Percentiles rank a stretch among this genome's conserved stretches.
These are phyloP conservation scores for Dasysyrphus tricinctus DNA, from an alignment of 2,888 invertebrate genomes.

Conservation along the genomic window DNA sequence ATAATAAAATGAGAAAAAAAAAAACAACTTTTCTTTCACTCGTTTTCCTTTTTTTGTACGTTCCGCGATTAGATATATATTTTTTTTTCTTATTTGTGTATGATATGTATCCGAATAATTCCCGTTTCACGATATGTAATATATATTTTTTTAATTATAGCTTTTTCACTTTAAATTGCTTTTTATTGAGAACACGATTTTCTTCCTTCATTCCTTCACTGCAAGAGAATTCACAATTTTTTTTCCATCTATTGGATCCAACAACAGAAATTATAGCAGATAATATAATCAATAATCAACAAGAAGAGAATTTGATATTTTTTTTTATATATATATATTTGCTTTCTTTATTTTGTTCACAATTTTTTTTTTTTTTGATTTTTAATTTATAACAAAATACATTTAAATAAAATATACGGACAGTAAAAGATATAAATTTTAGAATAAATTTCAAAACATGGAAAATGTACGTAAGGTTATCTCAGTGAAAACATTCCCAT, in stretches of 20 bases:
- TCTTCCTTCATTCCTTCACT: constrained; percentile 50
- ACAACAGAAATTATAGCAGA: constrained; percentile 61
- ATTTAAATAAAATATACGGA: constrained; percentile 47
- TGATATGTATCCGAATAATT: constrained; percentile 73
- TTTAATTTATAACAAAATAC: constrained; percentile 38
- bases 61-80: constrained; percentile 67
- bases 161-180: constrained; percentile 61
- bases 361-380: constrained; percentile 9
- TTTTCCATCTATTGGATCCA: constrained; percentile 54
- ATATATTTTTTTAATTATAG: constrained; percentile 49
- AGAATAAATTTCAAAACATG: constrained; percentile 32
- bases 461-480: constrained; percentile 53
- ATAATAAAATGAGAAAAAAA: constrained; percentile 42
- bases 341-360: constrained; percentile 57
- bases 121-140: constrained; percentile 70
- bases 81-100: constrained; percentile 51
- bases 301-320: constrained; percentile 47
- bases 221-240: constrained; percentile 41
- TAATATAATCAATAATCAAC: constrained; percentile 71
- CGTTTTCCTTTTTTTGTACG: constrained; percentile 54
- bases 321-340: constrained; percentile 16
- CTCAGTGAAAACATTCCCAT: constrained; percentile 51
- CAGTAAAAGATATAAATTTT: constrained; percentile 22
- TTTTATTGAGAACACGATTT: constrained; percentile 60
- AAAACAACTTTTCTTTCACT: constrained; percentile 58